phyloP scores from a whole-genome alignment of 2,888 invertebrate genomes.

The Artemia sinica region DNA sequence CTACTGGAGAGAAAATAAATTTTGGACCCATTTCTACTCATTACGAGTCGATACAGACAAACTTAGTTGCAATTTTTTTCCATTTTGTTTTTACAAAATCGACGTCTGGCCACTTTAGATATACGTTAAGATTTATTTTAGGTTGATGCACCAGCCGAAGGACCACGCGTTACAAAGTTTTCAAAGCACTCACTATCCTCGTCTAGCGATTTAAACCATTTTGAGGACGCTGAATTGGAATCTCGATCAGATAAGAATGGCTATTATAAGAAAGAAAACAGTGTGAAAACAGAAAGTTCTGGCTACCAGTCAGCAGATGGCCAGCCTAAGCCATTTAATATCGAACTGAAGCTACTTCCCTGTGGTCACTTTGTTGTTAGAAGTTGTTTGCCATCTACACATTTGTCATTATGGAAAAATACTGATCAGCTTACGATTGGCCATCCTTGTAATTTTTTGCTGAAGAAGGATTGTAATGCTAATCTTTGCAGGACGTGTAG shows the following conservation, averaged over 20 bases:
- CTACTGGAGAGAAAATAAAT: no score
- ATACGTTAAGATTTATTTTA: background rate
- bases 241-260: background rate
- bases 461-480: background rate
- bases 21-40: no score
- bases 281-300: background rate
- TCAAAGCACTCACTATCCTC: background rate
- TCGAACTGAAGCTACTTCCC: conserved; percentile 1
- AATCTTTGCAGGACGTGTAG: background rate
- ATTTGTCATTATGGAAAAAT: background rate
- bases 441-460: background rate
- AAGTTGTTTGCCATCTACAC: background rate
- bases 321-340: background rate
- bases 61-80: no score
- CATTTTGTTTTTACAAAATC: no score
- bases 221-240: background rate
- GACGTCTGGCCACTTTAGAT: no score
- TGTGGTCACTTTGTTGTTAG: conserved; percentile 6
- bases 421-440: conserved; percentile 6
- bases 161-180: background rate
- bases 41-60: no score
- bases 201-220: no score
- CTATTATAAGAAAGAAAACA: background rate
- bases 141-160: background rate
- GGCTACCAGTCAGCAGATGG: background rate